Base-by-base conservation (phyloP, 2,888 invertebrate genomes). In the Melieria crassipennis region DNA sequence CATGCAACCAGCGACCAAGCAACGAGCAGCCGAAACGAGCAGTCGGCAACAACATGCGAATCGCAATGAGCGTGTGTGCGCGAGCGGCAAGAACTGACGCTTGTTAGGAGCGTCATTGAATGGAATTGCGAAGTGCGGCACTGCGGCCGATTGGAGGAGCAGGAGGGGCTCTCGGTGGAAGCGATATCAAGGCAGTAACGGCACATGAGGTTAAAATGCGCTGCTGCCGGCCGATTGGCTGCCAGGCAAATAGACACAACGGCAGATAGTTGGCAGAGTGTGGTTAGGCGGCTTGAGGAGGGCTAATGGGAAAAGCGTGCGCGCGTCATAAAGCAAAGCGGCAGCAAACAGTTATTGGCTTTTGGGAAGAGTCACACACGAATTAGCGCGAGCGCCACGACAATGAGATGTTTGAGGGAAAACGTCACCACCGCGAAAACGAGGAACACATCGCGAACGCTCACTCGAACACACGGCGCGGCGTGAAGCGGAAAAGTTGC, bases 231-330 rank as follows among this genome's bases (percentile, higher is more conserved):
- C 42, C n/a, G 30, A 13, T 7, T 46, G 48, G n/a, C 58, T 66
- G 65, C 55, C 56, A 45, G 56, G 56, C 5, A n/a, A 55, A 65
- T 65, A 55, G 57, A 45, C 11, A 45, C 7, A 42, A 43, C 52
- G 13, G 48, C 63, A 48, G 13, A 50, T 16, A 7, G 7, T 11
- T 5, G 7, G 60, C 13, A 45, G 46, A 45, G 46, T 60, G 43
- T n/a, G n/a, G 60, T n/a, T 30, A 30, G 30, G 30, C 30, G 30
- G 30, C 30, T 30, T 30, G 9, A 10, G 9, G 2, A 10, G 50
- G 60, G 57, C 7, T 67, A 67, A 67, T 67, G 67, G 42, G 50
- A 52, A 67, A 67, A 67, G 52, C 67, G 60, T 67, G 67, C 60
- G 61, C 48, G 58, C 50, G 58, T 47, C 66, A 66, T 50, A 57